A percentile compares a stretch with the other conserved stretches of the same genome.
These are phyloP conservation scores for Opisthocomus hoazin DNA, from an alignment of 2,113 vertebrate genomes.

Conservation along the genomic window DNA sequence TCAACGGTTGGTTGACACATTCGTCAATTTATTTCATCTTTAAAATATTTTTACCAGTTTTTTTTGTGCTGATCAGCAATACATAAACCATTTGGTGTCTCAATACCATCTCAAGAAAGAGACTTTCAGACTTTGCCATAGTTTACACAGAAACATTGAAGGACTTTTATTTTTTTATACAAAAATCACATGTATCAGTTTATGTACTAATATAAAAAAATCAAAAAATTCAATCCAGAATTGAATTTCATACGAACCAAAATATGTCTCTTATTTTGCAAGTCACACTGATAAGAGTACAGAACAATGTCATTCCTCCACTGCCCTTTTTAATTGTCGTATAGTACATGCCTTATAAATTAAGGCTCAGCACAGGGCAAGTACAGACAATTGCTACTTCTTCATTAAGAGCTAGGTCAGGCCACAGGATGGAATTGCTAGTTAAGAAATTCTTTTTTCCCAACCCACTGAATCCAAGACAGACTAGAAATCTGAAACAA, in stretches of 20 bases:
- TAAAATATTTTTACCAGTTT: background rate
- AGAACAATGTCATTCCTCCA: background rate
- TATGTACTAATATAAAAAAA: background rate
- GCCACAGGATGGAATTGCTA: background rate
- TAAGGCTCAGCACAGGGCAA: background rate
- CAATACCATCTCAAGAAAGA: background rate
- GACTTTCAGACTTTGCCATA: background rate
- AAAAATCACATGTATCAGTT: background rate
- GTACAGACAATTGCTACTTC: background rate
- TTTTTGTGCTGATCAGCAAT: background rate
- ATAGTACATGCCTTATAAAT: rapidly evolving
- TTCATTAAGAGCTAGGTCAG: too few relatives aligned
- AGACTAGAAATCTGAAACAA: background rate
- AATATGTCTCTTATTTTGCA: background rate
- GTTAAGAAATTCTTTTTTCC: background rate
- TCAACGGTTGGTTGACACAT: background rate
- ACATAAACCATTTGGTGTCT: background rate
- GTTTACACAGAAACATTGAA: background rate
- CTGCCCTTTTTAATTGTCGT: background rate
- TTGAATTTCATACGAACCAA: background rate
- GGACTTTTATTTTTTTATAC: too few relatives aligned
- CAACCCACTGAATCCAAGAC: background rate
- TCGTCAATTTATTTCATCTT: background rate
- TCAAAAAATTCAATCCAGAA: background rate
- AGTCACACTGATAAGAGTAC: background rate